A percentile compares a stretch with the other conserved stretches of the same genome.
Evolutionary conservation across 2,797 vertebrate species (phyloP).

Genomic region (Semaprochilodus insignis): DNA sequence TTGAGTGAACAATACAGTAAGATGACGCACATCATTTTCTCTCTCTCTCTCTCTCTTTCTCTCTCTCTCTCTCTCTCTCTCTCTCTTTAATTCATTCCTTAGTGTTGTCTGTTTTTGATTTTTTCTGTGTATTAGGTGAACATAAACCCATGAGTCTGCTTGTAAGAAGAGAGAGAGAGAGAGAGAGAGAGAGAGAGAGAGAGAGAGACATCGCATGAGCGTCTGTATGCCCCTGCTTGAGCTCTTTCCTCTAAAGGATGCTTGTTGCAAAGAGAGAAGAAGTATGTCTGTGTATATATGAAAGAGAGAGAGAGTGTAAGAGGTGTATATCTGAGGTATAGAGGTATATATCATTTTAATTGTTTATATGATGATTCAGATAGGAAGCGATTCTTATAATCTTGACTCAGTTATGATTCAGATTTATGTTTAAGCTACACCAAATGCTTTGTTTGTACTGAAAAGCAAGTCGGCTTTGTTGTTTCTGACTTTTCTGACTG

Average conservation of each 20-base stretch:
- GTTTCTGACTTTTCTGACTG: too few species aligned
- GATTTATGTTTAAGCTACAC: too few species aligned
- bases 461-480: too few species aligned
- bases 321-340: background rate
- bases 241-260: background rate
- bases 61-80: background rate
- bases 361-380: too few species aligned
- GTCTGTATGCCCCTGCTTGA: background rate
- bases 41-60: slow-evolving; percentile 20
- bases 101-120: background rate
- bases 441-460: too few species aligned
- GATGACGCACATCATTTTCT: background rate
- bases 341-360: too few species aligned
- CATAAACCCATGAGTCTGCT: slow-evolving; percentile 14
- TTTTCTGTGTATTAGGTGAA: slow-evolving; percentile 8
- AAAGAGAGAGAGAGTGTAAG: background rate
- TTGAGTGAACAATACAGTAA: slow-evolving; percentile 37
- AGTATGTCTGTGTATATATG: background rate
- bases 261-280: background rate
- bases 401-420: too few species aligned
- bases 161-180: background rate
- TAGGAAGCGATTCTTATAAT: too few species aligned
- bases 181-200: background rate
- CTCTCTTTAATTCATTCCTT: background rate
- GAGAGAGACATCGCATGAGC: background rate